Conservation (phyloP, 2,797 vertebrate genomes). For the Cynopterus sphinx region DNA sequence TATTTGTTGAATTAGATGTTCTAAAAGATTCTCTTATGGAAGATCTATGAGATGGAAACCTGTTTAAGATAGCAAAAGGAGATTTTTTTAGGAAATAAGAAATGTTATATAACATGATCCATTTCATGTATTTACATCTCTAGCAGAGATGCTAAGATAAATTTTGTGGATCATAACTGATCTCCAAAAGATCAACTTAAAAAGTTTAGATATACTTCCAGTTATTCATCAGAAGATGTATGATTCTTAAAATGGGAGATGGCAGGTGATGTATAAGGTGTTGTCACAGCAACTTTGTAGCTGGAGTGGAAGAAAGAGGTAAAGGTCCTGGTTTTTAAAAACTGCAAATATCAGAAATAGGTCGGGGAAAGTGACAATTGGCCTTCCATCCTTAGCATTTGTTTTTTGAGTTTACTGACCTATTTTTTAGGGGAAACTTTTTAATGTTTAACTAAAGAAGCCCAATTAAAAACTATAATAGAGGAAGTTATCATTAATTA, state of each 20-base stretch:
- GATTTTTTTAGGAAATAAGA: conserved; percentile 27
- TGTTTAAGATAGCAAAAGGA: conserved; percentile 41
- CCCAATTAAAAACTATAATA: neutral
- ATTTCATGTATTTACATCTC: neutral
- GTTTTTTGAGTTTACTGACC: neutral
- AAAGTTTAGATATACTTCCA: conserved; percentile 20
- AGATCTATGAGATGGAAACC: neutral
- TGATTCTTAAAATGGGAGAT: neutral
- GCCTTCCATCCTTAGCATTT: neutral
- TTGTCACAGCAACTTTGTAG: neutral
- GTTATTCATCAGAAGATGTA: neutral
- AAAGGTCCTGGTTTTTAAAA: neutral
- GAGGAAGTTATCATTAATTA: conserved; percentile 12
- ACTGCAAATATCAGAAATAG: conserved; percentile 30
- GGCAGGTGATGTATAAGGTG: neutral
- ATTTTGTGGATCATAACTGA: neutral
- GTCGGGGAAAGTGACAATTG: neutral
- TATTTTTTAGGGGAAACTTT: neutral
- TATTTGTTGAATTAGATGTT: conserved; percentile 21
- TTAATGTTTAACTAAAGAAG: neutral
- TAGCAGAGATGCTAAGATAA: neutral
- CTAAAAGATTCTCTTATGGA: neutral
- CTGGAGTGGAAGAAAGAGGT: neutral
- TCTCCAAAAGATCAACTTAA: conserved; percentile 27
- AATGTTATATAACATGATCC: neutral